Percentiles rank a stretch among this genome's conserved stretches.
Conservation (phyloP, 2,888 invertebrate species). For the Urechis unicinctus region DNA sequence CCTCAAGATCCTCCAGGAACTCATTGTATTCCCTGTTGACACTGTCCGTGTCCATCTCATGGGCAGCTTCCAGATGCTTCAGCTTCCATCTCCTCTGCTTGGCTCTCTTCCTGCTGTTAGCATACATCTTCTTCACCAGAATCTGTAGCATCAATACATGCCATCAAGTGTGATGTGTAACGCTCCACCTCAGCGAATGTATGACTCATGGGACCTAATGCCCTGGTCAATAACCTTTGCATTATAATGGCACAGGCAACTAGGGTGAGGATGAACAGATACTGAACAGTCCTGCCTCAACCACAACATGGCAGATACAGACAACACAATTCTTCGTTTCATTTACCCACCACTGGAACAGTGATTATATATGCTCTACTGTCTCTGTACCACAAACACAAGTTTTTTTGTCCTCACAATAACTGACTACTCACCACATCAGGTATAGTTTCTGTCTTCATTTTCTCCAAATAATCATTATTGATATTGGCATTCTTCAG, state of each 20-base stretch:
- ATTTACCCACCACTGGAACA: neutral
- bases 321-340: too few relatives aligned
- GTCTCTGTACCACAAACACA: neutral
- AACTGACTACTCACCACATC: conserved; percentile 62
- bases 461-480: conserved; percentile 77
- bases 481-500: conserved; percentile 86
- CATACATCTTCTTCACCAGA: conserved; percentile 86
- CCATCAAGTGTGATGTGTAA: too few relatives aligned
- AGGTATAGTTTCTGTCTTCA: conserved; percentile 63
- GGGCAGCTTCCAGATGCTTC: conserved; percentile 64
- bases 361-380: neutral
- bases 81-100: conserved; percentile 82
- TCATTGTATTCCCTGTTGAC: conserved; percentile 73
- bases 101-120: conserved; percentile 64
- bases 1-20: conserved; percentile 94
- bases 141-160: conserved; percentile 50
- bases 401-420: neutral
- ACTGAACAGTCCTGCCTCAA: too few relatives aligned
- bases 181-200: too few relatives aligned
- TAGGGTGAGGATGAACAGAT: too few relatives aligned
- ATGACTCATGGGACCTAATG: too few relatives aligned
- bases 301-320: too few relatives aligned
- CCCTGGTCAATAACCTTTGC: too few relatives aligned
- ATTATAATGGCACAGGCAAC: too few relatives aligned
- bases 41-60: conserved; percentile 46